Evolutionary conservation across 1,140 invertebrate species (phyloP), one percentile per base, ranked within the genome.

Genomic region (Agrilus planipennis): DNA sequence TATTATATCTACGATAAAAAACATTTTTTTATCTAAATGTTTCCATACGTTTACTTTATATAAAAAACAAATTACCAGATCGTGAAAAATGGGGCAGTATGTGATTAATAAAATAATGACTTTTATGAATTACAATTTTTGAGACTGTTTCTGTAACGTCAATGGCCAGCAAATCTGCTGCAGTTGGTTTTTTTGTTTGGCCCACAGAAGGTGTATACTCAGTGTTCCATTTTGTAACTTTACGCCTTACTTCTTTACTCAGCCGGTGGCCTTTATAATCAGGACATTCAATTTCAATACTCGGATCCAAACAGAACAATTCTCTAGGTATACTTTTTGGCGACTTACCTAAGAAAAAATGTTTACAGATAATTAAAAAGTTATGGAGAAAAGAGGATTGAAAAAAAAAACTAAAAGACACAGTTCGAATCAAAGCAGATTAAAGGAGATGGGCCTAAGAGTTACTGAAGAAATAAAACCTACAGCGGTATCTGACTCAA

Each of bases 51-150:
- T 29, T 29, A 12, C 15, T 12, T 4, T 35, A 2, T 18, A 17
- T 10, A 6, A 31, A 27, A 41, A 19, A 29, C 20, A 25, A 29
- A 39, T 45, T 44, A 65, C 69, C 69, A 40, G 60, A 53, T 48
- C 55, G 58, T 16, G 57, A 37, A 47, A 65, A 75, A 39, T 79
- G 71, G 2, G 76, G 76, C 46, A 78, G 52, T 28, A 76, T 39
- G 47, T 72, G 68, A 47, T 63, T 57, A 4, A 67, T 40, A 41
- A 52, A 42, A n/a, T 70, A 52, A 60, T 53, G 65, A 4, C 63
- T 44, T 23, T 58, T 32, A 19, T 63, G 61, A 31, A 60, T 60
- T 17, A 64, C 55, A 29, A 62, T 50, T 7, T 53, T 36, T 31
- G 47, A 42, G 4, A 58, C 11, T 5, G 45, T 46, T 4, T 64